phyloP scores from a whole-genome alignment of 2,888 invertebrate genomes.

The Tenthredo amoena region DNA sequence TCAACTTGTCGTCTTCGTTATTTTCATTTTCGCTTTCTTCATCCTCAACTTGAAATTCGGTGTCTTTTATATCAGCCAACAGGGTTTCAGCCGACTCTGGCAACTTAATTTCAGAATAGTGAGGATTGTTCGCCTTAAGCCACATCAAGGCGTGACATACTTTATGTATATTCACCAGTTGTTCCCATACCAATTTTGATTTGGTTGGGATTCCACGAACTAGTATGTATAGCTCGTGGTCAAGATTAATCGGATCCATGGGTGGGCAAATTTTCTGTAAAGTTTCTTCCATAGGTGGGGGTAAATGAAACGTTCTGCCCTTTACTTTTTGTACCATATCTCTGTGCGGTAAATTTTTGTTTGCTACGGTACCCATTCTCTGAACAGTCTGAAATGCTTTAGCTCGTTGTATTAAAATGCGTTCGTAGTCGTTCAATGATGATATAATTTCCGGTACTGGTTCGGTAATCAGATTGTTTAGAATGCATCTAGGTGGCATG shows the following conservation, averaged over 20 bases:
- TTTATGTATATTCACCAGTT: too few species aligned
- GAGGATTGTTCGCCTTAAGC: constrained; percentile 59
- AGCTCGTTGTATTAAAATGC: constrained; percentile 66
- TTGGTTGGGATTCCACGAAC: constrained; percentile 68
- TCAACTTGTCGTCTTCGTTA: neutral
- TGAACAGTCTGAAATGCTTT: constrained; percentile 72
- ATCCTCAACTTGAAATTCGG: neutral
- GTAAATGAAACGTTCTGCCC: constrained; percentile 62
- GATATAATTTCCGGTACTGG: too few species aligned
- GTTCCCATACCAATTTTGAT: constrained; percentile 35
- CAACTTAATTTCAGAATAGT: constrained; percentile 63
- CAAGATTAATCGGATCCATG: constrained; percentile 63
- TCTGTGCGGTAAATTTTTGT: constrained; percentile 62
- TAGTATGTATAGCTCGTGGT: constrained; percentile 68
- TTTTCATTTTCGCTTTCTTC: neutral
- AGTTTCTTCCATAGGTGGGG: constrained; percentile 67
- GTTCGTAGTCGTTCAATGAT: constrained; percentile 63
- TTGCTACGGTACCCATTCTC: constrained; percentile 67
- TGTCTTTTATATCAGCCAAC: neutral
- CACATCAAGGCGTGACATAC: too few species aligned
- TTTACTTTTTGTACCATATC: constrained; percentile 56
- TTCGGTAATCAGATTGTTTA: constrained; percentile 62
- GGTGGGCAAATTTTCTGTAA: constrained; percentile 67
- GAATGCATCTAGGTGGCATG: constrained; percentile 63
- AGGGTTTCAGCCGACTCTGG: constrained; percentile 58